phyloP scores from a whole-genome alignment of 2,113 vertebrate genomes.

The Desmodus rotundus region DNA sequence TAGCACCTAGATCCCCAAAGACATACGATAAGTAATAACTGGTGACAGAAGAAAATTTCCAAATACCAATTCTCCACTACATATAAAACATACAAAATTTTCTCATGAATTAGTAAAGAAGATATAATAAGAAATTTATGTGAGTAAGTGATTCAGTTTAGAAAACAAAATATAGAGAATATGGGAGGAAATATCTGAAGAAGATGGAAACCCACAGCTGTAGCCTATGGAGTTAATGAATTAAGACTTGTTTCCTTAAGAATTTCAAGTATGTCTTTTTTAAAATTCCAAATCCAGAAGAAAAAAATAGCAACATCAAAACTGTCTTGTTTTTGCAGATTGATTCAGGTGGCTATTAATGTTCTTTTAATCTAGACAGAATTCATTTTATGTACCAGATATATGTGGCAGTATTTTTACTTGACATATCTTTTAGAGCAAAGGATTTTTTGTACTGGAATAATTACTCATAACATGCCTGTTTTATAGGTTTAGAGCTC shows the following conservation, averaged over 20 bases:
- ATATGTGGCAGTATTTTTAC: neutral
- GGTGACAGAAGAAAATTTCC: neutral
- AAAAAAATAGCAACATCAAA: constrained; percentile 16
- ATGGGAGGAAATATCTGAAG: neutral
- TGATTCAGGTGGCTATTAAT: constrained; percentile 13
- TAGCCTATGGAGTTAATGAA: neutral
- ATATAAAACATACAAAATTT: neutral
- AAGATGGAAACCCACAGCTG: neutral
- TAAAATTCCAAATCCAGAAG: neutral
- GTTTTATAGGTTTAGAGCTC: neutral
- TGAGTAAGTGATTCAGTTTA: neutral
- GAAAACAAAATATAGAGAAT: neutral
- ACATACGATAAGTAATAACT: neutral
- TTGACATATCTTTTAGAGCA: neutral
- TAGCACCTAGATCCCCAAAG: neutral
- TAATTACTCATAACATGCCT: neutral
- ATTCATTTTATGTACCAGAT: constrained; percentile 32
- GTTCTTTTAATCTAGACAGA: neutral
- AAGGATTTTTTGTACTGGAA: neutral
- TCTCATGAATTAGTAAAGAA: neutral
- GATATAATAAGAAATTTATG: neutral
- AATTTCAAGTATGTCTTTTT: neutral
- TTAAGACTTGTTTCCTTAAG: neutral
- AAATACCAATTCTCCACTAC: neutral
- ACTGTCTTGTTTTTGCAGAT: constrained; percentile 4